Base-by-base conservation (phyloP, 2,888 invertebrate genomes). In the Microlaimidae sp. region DNA sequence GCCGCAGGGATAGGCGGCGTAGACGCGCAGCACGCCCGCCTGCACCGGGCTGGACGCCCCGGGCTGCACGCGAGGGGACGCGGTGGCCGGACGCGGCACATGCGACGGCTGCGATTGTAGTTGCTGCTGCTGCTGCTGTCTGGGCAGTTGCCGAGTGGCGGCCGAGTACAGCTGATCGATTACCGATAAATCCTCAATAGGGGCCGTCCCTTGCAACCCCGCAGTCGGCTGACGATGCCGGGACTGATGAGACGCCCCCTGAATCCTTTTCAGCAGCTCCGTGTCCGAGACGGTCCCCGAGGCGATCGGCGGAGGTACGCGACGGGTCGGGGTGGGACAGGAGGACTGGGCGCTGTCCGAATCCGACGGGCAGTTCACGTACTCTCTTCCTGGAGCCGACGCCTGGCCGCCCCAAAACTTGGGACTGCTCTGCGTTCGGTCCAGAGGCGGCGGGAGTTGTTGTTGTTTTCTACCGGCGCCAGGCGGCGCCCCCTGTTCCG, bases 1-100 rank as follows among this genome's bases (percentile, higher is more conserved):
- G 7, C 93, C 93, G 0, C 89, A 90, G 62, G 92, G 86, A 71
- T 93, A 95, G 0, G 93, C 92, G 4, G 92, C 90, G 69, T 83
- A 92, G 5, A 95, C 89, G 77, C 92, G 80, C 29, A 80, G 75
- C 51, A 74, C 70, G 13, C 69, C 72, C 19, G n/a, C 26, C 40
- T 17, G 5, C 7, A 24, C 7, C 7, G 43, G n/a, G 23, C 21
- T 21, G 43, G 43, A 21, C 10, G 10, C n/a, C 13, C 38, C 38
- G 10, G 38, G 13, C 10, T 10, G 13, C 10, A 38, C 38, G n/a
- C n/a, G 38, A 38, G 38, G 38, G 38, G 38, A 38, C 24, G 52
- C 7, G 4, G 49, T 43, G 17, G 32, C 50, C 5, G 28, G 10
- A 5, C 49, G 27, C 28, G 53, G 49, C n/a, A n/a, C n/a, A 27